These are phyloP conservation scores for Porphyrio hochstetteri DNA, from an alignment of 2,113 vertebrate species.

Conservation along the genomic window DNA sequence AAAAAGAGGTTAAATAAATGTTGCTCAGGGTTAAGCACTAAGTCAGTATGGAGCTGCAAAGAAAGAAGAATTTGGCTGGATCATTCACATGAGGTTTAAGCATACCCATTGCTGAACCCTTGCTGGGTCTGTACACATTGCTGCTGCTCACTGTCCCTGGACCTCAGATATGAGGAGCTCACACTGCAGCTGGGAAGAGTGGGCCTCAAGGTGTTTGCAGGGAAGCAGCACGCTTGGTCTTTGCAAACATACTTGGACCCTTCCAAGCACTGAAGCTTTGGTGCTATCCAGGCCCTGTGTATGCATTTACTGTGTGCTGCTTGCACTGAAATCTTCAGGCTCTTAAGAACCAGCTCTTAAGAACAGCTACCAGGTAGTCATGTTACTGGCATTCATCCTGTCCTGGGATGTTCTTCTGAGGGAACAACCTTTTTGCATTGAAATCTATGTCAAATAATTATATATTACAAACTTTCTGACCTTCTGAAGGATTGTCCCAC, in stretches of 20 bases:
- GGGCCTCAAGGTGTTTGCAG: background rate
- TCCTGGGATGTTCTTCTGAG: background rate
- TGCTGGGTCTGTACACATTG: accelerated
- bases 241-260: background rate
- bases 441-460: background rate
- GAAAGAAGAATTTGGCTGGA: background rate
- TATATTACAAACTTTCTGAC: background rate
- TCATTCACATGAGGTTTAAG: background rate
- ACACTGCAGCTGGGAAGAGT: accelerated
- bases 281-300: accelerated
- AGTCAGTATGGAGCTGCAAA: background rate
- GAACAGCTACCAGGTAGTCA: background rate
- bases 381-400: background rate
- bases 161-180: background rate
- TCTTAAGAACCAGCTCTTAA: background rate
- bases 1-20: background rate
- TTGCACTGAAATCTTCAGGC: accelerated
- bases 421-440: background rate
- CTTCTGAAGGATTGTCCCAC: background rate
- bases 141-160: background rate
- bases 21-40: background rate
- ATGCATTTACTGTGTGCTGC: accelerated
- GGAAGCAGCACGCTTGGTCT: background rate
- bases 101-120: background rate
- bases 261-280: background rate